A percentile compares a stretch with the other conserved stretches of the same genome.
Evolutionary conservation across 37 sponge, comb jelly and placozoan species (phyloP).

Genomic region (Mnemiopsis leidyi): DNA sequence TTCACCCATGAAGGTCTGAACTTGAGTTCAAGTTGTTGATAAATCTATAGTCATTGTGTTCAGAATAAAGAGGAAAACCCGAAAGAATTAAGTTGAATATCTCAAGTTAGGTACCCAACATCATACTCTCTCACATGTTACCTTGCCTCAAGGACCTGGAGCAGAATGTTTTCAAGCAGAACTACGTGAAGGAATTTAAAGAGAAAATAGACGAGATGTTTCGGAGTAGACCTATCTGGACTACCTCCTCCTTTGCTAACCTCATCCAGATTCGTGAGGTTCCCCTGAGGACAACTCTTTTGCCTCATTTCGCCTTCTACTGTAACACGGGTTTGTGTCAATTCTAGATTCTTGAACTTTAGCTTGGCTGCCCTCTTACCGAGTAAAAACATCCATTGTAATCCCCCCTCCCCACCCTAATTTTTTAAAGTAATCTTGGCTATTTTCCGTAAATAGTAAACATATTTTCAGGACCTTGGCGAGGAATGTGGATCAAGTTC

Average conservation of each 20-base stretch:
- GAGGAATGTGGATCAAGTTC: conserved; percentile 79
- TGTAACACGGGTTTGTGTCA: not conserved
- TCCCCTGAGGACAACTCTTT: not conserved
- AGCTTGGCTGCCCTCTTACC: too few species aligned
- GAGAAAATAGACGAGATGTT: conserved; percentile 17
- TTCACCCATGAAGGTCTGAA: conserved; percentile 9
- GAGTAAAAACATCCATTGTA: not conserved
- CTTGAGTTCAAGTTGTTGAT: too few species aligned
- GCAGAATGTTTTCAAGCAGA: not conserved
- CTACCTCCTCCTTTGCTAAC: conserved; percentile 13
- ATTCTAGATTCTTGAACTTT: not conserved
- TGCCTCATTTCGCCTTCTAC: conserved; percentile 52
- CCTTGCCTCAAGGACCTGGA: not conserved
- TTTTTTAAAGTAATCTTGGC: not conserved
- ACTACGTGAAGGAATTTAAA: not conserved
- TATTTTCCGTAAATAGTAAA: not conserved
- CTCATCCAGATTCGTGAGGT: not conserved
- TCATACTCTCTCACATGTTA: too few species aligned
- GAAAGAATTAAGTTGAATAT: too few species aligned
- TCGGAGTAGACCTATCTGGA: conserved; percentile 37
- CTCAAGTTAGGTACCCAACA: too few species aligned
- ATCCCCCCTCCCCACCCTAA: not conserved
- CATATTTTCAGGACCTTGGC: conserved; percentile 78
- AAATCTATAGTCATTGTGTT: too few species aligned
- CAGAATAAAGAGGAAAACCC: too few species aligned